Evolutionary conservation across 2,888 invertebrate genomes (phyloP).

Genomic region (Coremacera marginata): DNA sequence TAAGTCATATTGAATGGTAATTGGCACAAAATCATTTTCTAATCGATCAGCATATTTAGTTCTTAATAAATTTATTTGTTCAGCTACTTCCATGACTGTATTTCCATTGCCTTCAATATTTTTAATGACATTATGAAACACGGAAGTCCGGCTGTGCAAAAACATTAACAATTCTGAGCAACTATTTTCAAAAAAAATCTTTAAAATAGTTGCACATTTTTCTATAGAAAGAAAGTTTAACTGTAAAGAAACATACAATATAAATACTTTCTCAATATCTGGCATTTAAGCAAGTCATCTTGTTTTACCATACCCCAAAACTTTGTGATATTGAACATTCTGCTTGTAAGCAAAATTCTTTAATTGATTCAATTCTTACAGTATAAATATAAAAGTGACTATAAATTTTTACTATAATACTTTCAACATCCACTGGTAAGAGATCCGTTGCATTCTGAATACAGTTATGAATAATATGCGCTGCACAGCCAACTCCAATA

Average conservation of each 20-base stretch:
- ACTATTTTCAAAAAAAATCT: not conserved
- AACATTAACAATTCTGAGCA: not conserved
- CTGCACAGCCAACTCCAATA: conserved; percentile 38
- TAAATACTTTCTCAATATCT: not conserved
- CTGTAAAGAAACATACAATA: not conserved
- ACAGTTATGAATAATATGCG: conserved; percentile 38
- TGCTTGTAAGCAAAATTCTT: conserved; percentile 27
- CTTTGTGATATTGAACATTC: conserved; percentile 28
- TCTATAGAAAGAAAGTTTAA: not conserved
- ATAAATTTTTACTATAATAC: not conserved
- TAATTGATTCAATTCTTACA: conserved; percentile 40
- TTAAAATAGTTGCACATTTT: not conserved
- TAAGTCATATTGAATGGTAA: no score
- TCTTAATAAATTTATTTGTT: not conserved
- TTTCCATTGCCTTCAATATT: not conserved
- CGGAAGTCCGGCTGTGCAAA: not conserved
- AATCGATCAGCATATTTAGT: no score
- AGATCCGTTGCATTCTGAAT: conserved; percentile 36
- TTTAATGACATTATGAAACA: not conserved
- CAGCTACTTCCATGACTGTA: not conserved
- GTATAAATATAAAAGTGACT: conserved; percentile 35
- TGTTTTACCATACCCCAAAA: conserved; percentile 37
- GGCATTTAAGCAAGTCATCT: conserved; percentile 39
- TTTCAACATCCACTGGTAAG: conserved; percentile 30
- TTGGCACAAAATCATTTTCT: no score